These are phyloP conservation scores for Mandrillus leucophaeus DNA, from an alignment of 2,113 vertebrate species.

Conservation along the genomic window DNA sequence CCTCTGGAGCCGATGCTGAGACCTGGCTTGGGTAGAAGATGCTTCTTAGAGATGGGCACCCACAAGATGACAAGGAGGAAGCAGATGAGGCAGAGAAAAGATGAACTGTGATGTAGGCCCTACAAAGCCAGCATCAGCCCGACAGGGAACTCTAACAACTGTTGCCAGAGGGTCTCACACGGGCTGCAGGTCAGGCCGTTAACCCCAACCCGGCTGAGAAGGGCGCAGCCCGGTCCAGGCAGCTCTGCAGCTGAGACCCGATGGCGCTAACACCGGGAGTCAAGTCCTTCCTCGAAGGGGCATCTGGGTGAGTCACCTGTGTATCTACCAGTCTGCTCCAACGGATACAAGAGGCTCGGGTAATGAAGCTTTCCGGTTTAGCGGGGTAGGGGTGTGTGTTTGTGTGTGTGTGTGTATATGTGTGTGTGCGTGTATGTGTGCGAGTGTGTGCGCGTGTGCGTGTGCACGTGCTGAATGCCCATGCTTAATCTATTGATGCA, in stretches of 20 bases:
- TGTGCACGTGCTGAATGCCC: background rate
- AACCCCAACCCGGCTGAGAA: background rate
- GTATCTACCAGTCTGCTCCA: background rate
- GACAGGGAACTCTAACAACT: background rate
- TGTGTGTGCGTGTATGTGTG: accelerated
- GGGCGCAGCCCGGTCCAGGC: no score
- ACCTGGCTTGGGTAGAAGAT: background rate
- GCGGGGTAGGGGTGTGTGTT: accelerated
- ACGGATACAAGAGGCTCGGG: background rate
- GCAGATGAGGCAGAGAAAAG: background rate
- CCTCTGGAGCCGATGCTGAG: background rate
- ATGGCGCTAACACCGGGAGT: background rate
- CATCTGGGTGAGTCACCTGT: background rate
- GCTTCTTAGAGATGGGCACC: background rate
- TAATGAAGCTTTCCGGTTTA: background rate
- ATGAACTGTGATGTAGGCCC: background rate
- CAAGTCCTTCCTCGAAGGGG: background rate
- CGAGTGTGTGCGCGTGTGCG: no score
- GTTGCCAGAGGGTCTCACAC: no score
- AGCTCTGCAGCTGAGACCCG: background rate
- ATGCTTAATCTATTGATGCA: background rate
- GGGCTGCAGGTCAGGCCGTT: background rate
- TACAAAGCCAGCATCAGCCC: background rate
- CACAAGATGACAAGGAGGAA: background rate
- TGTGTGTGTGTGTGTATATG: no score